Evolutionary conservation across 2,797 vertebrate species (phyloP).

Genomic region (Manis crassicaudata): DNA sequence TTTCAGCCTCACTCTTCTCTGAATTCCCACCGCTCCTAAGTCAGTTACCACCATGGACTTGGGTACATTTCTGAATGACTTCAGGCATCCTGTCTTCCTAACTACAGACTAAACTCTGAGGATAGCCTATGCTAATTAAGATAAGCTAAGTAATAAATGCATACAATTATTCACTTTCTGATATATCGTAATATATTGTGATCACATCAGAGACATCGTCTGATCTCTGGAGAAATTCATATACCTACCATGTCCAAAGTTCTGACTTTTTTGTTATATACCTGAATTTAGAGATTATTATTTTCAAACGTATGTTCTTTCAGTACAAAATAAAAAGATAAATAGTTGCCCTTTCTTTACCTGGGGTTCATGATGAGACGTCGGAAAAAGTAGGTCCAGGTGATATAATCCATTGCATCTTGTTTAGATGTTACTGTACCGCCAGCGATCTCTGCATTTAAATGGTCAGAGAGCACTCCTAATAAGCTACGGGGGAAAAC

Average conservation of each 20-base stretch:
- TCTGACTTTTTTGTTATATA: not conserved
- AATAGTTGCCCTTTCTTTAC: conserved; percentile 83
- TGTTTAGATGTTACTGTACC: conserved; percentile 98
- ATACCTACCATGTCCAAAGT: not conserved
- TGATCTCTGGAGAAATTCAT: conserved; percentile 20
- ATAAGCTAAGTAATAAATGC: not conserved
- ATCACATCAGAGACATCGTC: not conserved
- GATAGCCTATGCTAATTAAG: conserved; percentile 4
- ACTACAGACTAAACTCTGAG: not conserved
- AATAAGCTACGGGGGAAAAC: conserved; percentile 90
- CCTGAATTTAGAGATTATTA: not conserved
- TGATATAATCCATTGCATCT: conserved; percentile 99
- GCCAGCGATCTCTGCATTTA: conserved; percentile 97
- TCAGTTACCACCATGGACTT: not conserved
- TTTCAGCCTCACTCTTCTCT: not conserved
- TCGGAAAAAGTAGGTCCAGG: conserved; percentile 99
- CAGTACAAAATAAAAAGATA: not conserved
- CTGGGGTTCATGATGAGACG: conserved; percentile 99
- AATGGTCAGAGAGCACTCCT: conserved; percentile 94
- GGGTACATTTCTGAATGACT: not conserved
- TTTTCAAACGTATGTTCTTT: not conserved
- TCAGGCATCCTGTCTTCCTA: not conserved
- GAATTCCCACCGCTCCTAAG: not conserved
- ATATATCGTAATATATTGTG: not conserved
- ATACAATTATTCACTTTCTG: not conserved